A percentile compares a stretch with the other conserved stretches of the same genome.
Evolutionary conservation across 2,113 vertebrate species (phyloP).

Genomic region (Pelobates fuscus): DNA sequence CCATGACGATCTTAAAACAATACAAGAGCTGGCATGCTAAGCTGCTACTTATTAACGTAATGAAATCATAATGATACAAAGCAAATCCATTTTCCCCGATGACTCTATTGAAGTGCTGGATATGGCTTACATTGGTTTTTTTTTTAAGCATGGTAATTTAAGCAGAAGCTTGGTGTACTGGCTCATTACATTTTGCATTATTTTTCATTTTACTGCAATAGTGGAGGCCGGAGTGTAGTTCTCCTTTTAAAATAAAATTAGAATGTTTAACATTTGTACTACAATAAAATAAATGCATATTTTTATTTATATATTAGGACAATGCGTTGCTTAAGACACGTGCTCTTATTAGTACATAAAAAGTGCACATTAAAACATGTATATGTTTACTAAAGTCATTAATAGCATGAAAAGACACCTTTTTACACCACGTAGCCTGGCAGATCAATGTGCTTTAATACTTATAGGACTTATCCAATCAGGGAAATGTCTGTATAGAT

Average conservation of each 20-base stretch:
- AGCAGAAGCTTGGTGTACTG: slow-evolving; percentile 14
- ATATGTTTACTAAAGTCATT: too few species aligned
- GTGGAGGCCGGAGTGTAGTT: slow-evolving; percentile 12
- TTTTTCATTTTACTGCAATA: slow-evolving; percentile 26
- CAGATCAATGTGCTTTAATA: too few species aligned
- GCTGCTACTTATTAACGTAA: slow-evolving; percentile 40
- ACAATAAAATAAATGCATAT: too few species aligned
- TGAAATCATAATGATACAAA: slow-evolving; percentile 40
- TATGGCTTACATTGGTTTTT: slow-evolving; percentile 26
- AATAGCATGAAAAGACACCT: too few species aligned
- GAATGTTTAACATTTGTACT: too few species aligned
- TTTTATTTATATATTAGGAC: too few species aligned
- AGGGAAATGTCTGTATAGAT: too few species aligned
- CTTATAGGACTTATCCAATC: too few species aligned
- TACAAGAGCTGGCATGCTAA: slow-evolving; percentile 11
- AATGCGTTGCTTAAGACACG: too few species aligned
- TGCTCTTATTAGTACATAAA: too few species aligned
- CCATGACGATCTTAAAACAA: slow-evolving; percentile 12
- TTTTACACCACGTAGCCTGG: too few species aligned
- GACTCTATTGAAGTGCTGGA: slow-evolving; percentile 39
- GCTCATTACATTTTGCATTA: slow-evolving; percentile 42
- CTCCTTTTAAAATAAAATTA: not conserved
- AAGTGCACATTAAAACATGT: too few species aligned
- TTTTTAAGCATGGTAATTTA: slow-evolving; percentile 26
- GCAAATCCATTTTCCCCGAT: slow-evolving; percentile 36